These are phyloP conservation scores for Mechanitis mazaeus DNA, from an alignment of 2,888 invertebrate genomes.

Conservation along the genomic window DNA sequence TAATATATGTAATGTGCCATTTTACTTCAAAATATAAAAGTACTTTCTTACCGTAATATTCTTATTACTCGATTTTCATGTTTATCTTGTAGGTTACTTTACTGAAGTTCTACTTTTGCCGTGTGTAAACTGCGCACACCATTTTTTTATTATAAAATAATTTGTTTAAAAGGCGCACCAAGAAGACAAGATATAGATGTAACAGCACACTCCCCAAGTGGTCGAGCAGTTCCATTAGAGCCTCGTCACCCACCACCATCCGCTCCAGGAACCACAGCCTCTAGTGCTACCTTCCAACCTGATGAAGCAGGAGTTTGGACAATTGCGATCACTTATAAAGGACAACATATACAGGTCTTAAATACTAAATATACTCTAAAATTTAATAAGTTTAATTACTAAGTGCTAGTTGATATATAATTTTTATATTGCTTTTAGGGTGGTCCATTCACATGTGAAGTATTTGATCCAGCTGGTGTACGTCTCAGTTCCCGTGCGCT, in stretches of 20 bases:
- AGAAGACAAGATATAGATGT: slow-evolving; percentile 91
- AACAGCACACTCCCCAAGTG: slow-evolving; percentile 93
- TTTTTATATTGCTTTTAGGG: slow-evolving; percentile 74
- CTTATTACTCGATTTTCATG: no score
- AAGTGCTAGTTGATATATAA: not conserved
- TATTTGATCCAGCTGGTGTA: slow-evolving; percentile 95
- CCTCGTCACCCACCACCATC: slow-evolving; percentile 83
- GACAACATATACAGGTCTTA: slow-evolving; percentile 89
- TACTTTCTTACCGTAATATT: no score
- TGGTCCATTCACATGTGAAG: slow-evolving; percentile 96
- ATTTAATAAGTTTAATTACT: not conserved
- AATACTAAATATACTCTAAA: not conserved
- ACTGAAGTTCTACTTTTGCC: no score
- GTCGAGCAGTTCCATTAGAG: slow-evolving; percentile 79
- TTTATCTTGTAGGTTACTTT: no score
- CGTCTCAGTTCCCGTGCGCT: slow-evolving; percentile 82
- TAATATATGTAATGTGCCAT: no score
- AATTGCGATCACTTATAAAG: slow-evolving; percentile 96
- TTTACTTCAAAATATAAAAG: no score
- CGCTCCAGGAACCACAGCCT: slow-evolving; percentile 86
- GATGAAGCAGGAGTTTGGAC: slow-evolving; percentile 98
- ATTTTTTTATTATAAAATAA: not conserved
- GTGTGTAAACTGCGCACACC: not conserved
- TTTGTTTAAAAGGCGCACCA: slow-evolving; percentile 78
- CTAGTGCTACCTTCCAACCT: slow-evolving; percentile 97